Evolutionary conservation across 2,797 vertebrate species (phyloP), one percentile per base, ranked within the genome.

Genomic region (Melanotaenia pygmaea): DNA sequence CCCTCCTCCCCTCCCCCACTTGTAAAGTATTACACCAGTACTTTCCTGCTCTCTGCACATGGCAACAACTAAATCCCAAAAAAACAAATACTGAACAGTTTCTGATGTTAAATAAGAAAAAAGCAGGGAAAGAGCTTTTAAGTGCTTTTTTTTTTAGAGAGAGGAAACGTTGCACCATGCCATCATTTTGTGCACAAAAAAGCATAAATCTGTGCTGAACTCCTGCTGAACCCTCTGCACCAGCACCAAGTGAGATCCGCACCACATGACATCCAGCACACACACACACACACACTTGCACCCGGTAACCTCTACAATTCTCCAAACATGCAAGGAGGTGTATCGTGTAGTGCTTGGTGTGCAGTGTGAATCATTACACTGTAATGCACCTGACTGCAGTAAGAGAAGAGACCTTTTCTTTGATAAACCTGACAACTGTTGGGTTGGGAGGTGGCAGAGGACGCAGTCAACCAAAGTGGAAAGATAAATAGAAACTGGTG

Each of bases 181-280:
- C 69, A 77, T 86, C 65, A 26, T 63, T 76, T 50, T 71, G 66
- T 71, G 50, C 74, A 87, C 73, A 82, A 79, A 87, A 88, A 87
- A 47, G 81, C 85, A 91, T 91, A 79, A 93, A 90, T 87, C 51
- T 70, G 80, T 72, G 69, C 77, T 93, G 92, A 93, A 93, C 91
- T 91, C 83, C 79, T 30, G 79, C 83, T 92, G 90, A 92, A 92
- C 92, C 68, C 86, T 76, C 60, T 60, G 81, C 86, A 86, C 81
- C 85, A 85, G 79, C 82, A 80, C 83, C 26, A 57, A 87, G 83
- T 84, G 73, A 81, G 87, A 91, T 91, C 87, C 71, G 74, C 86
- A 82, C 81, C 88, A 83, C 89, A 91, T 89, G 91, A 83, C 83
- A 83, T 83, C 74, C 81, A 77, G 72, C 85, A 43, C 72, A 71